phyloP scores from a whole-genome alignment of 2,888 invertebrate genomes.

The Ctena decussata region DNA sequence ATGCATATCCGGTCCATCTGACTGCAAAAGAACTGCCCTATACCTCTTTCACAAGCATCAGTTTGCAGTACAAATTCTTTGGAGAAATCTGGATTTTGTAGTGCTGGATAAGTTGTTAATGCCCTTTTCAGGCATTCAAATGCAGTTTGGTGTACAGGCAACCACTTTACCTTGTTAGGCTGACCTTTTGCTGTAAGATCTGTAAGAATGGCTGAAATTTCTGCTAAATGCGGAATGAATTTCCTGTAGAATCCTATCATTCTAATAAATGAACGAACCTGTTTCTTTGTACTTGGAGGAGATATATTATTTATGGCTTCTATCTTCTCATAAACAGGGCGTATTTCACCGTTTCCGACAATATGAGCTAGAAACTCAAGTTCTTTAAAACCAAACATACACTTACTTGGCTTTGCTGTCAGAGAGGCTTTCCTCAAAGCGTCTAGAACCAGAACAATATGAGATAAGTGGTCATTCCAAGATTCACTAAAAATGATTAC shows the following conservation, averaged over 20 bases:
- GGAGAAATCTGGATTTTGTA: neutral
- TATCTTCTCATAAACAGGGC: conserved; percentile 22
- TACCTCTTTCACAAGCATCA: neutral
- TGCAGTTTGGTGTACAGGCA: conserved; percentile 15
- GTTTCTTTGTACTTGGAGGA: conserved; percentile 20
- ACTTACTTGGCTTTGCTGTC: conserved; percentile 32
- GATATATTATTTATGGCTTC: conserved; percentile 21
- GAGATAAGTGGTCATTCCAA: neutral
- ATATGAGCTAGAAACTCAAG: conserved; percentile 30
- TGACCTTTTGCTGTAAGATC: conserved; percentile 32
- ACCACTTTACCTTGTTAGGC: conserved; percentile 40
- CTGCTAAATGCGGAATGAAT: conserved; percentile 47
- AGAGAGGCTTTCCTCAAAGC: neutral
- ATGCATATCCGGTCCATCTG: neutral
- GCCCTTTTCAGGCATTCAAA: conserved; percentile 14
- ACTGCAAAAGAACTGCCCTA: neutral
- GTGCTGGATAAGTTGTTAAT: neutral
- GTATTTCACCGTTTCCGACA: conserved; percentile 21
- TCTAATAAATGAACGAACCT: conserved; percentile 39
- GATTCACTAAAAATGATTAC: conserved; percentile 6
- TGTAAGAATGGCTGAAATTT: conserved; percentile 38
- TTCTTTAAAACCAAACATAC: conserved; percentile 28
- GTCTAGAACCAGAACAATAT: conserved; percentile 5
- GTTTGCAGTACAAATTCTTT: conserved; percentile 14
- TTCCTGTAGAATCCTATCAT: conserved; percentile 42